Percentiles rank a stretch among this genome's conserved stretches.
phyloP scores from a whole-genome alignment of 2,113 vertebrate genomes.

The Catagonus wagneri region DNA sequence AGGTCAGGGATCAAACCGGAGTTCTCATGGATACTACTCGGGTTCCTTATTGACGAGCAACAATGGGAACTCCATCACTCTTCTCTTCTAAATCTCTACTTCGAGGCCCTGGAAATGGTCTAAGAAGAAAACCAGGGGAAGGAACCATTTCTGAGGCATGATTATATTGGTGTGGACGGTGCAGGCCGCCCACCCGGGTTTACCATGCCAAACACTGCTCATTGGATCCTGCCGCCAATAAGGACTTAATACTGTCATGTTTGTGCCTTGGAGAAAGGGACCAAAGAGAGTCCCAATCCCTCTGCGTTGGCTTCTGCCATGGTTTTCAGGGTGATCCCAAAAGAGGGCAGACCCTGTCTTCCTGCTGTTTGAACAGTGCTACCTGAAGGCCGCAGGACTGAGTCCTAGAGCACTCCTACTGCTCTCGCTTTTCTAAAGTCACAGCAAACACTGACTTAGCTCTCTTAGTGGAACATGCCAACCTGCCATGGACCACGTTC shows the following conservation, averaged over 20 bases:
- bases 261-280: background rate
- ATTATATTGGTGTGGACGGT: background rate
- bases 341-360: background rate
- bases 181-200: background rate
- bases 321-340: background rate
- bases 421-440: background rate
- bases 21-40: no score
- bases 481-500: background rate
- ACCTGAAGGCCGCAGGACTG: background rate
- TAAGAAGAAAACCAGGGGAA: background rate
- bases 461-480: background rate
- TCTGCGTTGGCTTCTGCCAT: background rate
- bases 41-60: no score
- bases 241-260: background rate
- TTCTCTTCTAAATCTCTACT: slow-evolving; percentile 21
- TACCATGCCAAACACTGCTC: background rate
- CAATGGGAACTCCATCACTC: background rate
- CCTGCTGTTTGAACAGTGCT: background rate
- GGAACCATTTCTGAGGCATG: background rate
- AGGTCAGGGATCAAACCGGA: no score
- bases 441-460: background rate
- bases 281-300: background rate
- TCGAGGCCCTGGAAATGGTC: background rate
- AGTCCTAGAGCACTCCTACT: background rate
- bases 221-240: background rate